Evolutionary conservation across 2,113 vertebrate species (phyloP).

Genomic region (Mionectes macconnelli): DNA sequence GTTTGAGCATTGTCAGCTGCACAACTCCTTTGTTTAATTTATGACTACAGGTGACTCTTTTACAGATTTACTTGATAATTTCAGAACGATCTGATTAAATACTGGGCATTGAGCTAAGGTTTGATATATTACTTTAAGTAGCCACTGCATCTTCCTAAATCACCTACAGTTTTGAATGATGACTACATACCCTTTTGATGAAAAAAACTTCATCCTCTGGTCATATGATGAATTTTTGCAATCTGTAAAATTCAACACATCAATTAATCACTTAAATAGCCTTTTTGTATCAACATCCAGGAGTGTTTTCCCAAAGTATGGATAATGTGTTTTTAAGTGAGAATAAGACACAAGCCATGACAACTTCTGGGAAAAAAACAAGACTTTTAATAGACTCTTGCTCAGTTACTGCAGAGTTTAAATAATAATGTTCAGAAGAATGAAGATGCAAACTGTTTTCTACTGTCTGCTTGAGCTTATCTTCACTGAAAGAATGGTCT

Average conservation of each 20-base stretch:
- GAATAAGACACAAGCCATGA: not conserved
- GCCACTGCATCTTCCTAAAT: constrained; percentile 22
- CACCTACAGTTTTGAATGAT: not conserved
- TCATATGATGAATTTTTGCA: constrained; percentile 42
- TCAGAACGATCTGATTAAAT: constrained; percentile 19
- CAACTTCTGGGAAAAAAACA: rapidly evolving
- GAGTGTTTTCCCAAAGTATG: not conserved
- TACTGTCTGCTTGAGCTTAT: not conserved
- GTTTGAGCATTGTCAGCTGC: not conserved
- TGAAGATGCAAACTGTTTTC: not conserved
- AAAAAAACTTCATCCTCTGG: not conserved
- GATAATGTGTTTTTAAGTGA: not conserved
- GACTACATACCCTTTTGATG: not conserved
- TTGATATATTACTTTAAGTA: not conserved
- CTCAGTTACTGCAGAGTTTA: not conserved
- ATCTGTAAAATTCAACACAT: not conserved
- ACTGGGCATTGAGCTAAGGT: not conserved
- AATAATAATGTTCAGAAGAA: not conserved
- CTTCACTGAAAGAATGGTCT: not conserved
- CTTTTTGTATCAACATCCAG: not conserved
- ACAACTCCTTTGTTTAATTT: not conserved
- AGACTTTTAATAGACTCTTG: not conserved
- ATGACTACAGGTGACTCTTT: not conserved
- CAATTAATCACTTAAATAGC: constrained; percentile 42
- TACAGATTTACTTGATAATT: not conserved